These are phyloP conservation scores for Ashinkailepas kermadecensis DNA, from an alignment of 2,888 invertebrate species.

Conservation along the genomic window DNA sequence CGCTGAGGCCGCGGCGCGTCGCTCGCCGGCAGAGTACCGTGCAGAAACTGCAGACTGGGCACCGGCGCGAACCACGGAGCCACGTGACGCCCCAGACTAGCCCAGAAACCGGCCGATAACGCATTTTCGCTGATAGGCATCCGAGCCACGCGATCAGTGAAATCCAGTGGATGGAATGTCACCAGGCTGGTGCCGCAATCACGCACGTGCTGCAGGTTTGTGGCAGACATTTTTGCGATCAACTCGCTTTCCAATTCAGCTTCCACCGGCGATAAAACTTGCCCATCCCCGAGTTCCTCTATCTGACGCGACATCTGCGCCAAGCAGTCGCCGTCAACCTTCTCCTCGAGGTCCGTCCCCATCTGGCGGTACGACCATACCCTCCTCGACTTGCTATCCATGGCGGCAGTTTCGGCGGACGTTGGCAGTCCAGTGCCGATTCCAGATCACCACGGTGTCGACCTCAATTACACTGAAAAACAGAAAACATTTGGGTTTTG, in stretches of 20 bases:
- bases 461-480: no score
- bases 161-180: background rate
- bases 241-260: background rate
- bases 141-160: background rate
- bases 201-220: background rate
- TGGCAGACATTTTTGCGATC: background rate
- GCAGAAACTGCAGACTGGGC: background rate
- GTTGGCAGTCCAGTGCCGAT: no score
- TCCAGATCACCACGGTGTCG: no score
- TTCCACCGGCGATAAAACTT: background rate
- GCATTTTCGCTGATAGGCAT: background rate
- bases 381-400: background rate
- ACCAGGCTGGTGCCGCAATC: background rate
- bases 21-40: background rate
- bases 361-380: background rate
- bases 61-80: background rate
- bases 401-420: background rate
- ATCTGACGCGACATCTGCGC: background rate
- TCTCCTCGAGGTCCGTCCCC: background rate
- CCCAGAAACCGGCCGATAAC: background rate
- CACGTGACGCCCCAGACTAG: background rate
- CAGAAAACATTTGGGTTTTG: no score
- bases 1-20: background rate
- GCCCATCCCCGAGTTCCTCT: background rate
- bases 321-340: background rate